These are phyloP conservation scores for Galeopterus variegatus DNA, from an alignment of 2,113 vertebrate genomes.

Conservation along the genomic window DNA sequence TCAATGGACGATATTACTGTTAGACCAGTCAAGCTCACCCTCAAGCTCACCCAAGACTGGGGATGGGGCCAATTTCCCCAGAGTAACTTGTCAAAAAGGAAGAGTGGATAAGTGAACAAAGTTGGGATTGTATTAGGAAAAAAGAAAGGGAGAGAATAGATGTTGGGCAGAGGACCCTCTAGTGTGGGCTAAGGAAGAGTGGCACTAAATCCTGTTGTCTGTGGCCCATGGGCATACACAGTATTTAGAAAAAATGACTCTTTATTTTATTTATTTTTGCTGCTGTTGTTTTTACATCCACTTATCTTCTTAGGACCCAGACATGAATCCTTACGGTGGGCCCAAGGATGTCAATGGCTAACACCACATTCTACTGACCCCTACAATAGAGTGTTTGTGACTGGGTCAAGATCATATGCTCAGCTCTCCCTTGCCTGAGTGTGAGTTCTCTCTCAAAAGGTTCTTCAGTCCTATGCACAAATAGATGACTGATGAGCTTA, in stretches of 20 bases:
- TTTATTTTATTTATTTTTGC: background rate
- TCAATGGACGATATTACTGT: background rate
- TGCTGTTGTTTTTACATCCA: background rate
- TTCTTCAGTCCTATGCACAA: background rate
- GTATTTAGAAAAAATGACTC: background rate
- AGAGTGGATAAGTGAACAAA: background rate
- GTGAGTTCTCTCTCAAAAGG: background rate
- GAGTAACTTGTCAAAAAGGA: background rate
- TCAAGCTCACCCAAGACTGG: too few species aligned
- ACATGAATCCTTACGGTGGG: background rate
- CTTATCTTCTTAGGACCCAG: background rate
- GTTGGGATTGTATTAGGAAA: background rate
- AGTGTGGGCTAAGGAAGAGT: background rate
- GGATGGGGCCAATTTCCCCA: background rate
- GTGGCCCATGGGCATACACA: fast-evolving
- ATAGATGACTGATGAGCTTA: background rate
- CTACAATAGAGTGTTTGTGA: background rate
- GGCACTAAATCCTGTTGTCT: background rate
- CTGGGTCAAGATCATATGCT: background rate
- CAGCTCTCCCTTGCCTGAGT: background rate
- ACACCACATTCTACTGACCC: background rate
- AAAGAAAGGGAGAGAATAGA: background rate
- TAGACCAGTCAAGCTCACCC: background rate
- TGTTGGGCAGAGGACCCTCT: background rate
- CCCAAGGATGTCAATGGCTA: background rate